Percentiles rank a stretch among this genome's conserved stretches.
These are phyloP conservation scores for Lipophrys pholis DNA, from an alignment of 2,113 vertebrate genomes.

Conservation along the genomic window DNA sequence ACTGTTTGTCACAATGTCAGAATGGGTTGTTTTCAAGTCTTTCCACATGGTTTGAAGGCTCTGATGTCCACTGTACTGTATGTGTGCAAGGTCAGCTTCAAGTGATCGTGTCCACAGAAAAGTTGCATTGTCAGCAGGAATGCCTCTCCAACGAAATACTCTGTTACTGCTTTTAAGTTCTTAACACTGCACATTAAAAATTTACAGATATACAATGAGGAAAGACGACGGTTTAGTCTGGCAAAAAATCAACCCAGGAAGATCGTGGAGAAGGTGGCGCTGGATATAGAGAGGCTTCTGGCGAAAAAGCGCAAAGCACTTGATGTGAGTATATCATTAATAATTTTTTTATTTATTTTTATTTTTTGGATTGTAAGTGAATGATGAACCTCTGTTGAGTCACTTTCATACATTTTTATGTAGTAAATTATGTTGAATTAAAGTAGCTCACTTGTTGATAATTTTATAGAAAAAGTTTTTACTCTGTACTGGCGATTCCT, in stretches of 20 bases:
- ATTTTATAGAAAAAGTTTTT: no score
- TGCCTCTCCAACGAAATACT: background rate
- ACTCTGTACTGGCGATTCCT: no score
- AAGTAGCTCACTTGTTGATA: no score
- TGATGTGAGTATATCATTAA: conserved; percentile 84
- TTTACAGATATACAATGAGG: conserved; percentile 94
- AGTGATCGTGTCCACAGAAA: background rate
- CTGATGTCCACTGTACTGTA: background rate
- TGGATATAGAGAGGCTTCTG: conserved; percentile 95
- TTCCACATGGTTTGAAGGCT: no score
- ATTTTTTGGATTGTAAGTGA: no score
- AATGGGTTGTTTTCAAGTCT: background rate
- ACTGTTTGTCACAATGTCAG: conserved; percentile 3
- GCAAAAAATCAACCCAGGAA: conserved; percentile 92
- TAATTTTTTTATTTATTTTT: background rate
- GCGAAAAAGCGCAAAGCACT: conserved; percentile 96
- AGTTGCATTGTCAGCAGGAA: conserved; percentile 16
- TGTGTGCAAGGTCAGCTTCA: background rate
- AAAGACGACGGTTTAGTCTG: conserved; percentile 91
- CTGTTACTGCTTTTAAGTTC: background rate
- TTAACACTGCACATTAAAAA: conserved; percentile 49
- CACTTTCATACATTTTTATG: background rate
- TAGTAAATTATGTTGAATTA: no score
- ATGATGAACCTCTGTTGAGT: no score
- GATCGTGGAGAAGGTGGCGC: conserved; percentile 95